Evolutionary conservation across 2,888 invertebrate genomes (phyloP), one percentile per base, ranked within the genome.

Genomic region (Sipha maydis): DNA sequence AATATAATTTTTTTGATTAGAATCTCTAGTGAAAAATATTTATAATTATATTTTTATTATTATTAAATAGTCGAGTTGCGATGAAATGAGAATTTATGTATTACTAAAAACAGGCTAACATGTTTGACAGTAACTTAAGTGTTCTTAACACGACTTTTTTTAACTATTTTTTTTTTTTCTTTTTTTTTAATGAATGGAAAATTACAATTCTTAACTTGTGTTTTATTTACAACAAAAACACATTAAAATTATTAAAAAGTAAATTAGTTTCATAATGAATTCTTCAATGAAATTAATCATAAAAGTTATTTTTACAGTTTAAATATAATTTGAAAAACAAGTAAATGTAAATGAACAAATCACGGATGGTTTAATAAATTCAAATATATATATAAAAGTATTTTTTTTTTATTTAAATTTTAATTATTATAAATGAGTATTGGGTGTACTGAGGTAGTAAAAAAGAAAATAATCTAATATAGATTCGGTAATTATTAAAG

Each of bases 211-310:
- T 54, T 11, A 14, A 83, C 25, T 73, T 83, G 31, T 83, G 31
- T 54, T 83, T 83, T 54, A 83, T 73, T 54, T 14, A n/a, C 31
- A 71, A 54, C 48, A 56, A 56, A 73, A 73, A 83, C 54, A 54
- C n/a, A 83, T 83, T 73, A 73, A 83, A 56, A 54, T 11, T 17
- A 14, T 54, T 73, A 73, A 73, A 79, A 61, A 79, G 61, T 61
- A 61, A 71, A 83, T 34, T 56, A 54, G 54, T 83, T 73, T 83
- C 54, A 3, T 54, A n/a, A 73, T 73, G 34, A 56, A 56, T 71
- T 73, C n/a, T 34, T 73, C 56, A 73, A 71, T 48, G 21, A 83
- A 31, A 83, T 31, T 79, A 79, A 79, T 79, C 79, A 82, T 83
- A 82, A 41, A 82, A 31, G 25, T 21, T 25, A 19, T 48, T n/a